Conservation (phyloP, 2,113 vertebrate species). For the Varanus komodoensis region DNA sequence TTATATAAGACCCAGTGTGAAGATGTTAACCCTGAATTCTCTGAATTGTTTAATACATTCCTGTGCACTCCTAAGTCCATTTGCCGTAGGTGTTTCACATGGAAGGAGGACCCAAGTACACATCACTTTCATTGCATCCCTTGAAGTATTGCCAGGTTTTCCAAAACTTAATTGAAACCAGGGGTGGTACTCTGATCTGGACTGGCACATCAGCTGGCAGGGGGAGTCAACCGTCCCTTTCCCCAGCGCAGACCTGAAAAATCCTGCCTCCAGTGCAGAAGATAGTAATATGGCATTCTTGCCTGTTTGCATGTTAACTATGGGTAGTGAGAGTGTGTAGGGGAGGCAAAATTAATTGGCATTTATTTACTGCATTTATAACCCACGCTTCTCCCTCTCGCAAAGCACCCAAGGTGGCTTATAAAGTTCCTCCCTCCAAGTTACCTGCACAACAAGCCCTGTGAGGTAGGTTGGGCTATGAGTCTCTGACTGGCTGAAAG, state of each 20-base stretch:
- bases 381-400: no score
- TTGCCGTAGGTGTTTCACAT: not conserved
- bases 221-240: not conserved
- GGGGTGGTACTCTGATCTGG: not conserved
- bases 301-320: no score
- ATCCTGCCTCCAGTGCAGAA: no score
- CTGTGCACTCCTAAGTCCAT: not conserved
- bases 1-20: not conserved
- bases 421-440: no score
- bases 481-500: no score
- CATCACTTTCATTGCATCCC: not conserved
- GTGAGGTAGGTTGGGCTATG: no score
- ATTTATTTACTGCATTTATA: no score
- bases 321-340: no score
- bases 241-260: not conserved
- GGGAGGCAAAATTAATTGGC: no score
- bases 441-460: no score
- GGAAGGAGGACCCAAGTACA: not conserved
- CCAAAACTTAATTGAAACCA: not conserved
- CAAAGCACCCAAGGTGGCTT: no score
- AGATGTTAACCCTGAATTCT: not conserved
- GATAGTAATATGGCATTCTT: no score
- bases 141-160: not conserved
- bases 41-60: not conserved
- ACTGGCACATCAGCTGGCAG: not conserved